Evolutionary conservation across 2,113 vertebrate species (phyloP), one percentile per base, ranked within the genome.

Genomic region (Ia io): DNA sequence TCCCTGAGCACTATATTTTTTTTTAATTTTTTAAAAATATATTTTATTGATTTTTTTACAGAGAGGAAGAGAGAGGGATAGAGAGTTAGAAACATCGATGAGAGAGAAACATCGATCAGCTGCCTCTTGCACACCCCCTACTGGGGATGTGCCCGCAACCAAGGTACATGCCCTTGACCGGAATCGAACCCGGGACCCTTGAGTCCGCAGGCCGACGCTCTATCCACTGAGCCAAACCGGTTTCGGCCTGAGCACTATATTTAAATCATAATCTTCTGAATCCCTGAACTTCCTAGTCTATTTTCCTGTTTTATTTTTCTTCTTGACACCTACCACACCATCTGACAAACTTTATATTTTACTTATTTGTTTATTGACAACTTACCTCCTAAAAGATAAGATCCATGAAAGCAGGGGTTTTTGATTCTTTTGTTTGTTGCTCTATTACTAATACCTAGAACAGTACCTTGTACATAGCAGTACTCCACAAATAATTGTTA

Each of bases 241-340:
- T n/a, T n/a, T n/a, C n/a, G n/a, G n/a, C 59, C 49, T 91, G 69
- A 79, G 44, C 12, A 61, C 35, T 35, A 51, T 88, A 53, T 90
- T 95, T 73, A 95, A 96, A 74, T 95, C 49, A 90, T 59, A 78
- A 74, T 83, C 44, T 93, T 88, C 61, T 91, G 37, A 25, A 56
- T 84, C 17, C 42, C 56, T 95, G 40, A 93, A 92, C 32, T 90
- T 94, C 37, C 56, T 88, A 74, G 4, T 79, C 82, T 1, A 73
- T 12, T 89, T 71, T 28, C 51, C 79, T 80, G 44, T 37, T 93
- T 95, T 95, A 89, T 82, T 93, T 96, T 96, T 90, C 32, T 92
- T 65, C 63, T 94, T 89, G 80, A 90, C 30, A 88, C 6, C 23
- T 82, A 85, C 51, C 14, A 73, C 8, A 56, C 20, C 35, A 87